These are phyloP conservation scores for Alfaro cultratus DNA, from an alignment of 2,797 vertebrate genomes.

Conservation along the genomic window DNA sequence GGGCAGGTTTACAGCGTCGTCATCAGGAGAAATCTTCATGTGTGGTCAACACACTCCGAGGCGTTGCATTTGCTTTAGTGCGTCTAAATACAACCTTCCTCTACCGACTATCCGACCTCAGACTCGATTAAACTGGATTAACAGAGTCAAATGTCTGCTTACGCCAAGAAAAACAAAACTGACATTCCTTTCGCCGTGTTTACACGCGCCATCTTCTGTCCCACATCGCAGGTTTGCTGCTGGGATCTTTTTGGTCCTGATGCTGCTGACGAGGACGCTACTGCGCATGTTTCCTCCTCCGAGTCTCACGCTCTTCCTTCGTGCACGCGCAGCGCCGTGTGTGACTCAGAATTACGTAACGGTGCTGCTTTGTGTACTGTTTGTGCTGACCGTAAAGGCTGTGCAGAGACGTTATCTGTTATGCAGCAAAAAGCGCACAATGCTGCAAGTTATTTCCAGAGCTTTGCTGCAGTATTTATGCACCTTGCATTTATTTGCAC, in stretches of 20 bases:
- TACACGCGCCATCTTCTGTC: slow-evolving; percentile 64
- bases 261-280: slow-evolving; percentile 66
- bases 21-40: slow-evolving; percentile 19
- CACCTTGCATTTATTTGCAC: not conserved
- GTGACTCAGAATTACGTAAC: slow-evolving; percentile 58
- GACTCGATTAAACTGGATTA: not conserved
- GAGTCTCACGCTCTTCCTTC: slow-evolving; percentile 40
- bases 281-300: slow-evolving; percentile 76
- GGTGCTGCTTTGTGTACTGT: slow-evolving; percentile 17
- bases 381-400: not conserved
- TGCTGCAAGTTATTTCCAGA: not conserved
- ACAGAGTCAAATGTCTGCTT: not conserved
- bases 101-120: not conserved
- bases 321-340: slow-evolving; percentile 47
- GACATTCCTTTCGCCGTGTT: slow-evolving; percentile 46
- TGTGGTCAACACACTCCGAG: slow-evolving; percentile 31
- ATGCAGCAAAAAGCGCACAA: not conserved
- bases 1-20: slow-evolving; percentile 39
- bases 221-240: slow-evolving; percentile 34
- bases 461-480: not conserved
- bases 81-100: not conserved
- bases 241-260: slow-evolving; percentile 76
- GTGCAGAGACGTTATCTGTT: not conserved
- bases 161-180: not conserved
- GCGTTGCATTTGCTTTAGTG: not conserved